Evolutionary conservation across 2,888 invertebrate genomes (phyloP), one percentile per base, ranked within the genome.

Genomic region (Limnephilus lunatus): DNA sequence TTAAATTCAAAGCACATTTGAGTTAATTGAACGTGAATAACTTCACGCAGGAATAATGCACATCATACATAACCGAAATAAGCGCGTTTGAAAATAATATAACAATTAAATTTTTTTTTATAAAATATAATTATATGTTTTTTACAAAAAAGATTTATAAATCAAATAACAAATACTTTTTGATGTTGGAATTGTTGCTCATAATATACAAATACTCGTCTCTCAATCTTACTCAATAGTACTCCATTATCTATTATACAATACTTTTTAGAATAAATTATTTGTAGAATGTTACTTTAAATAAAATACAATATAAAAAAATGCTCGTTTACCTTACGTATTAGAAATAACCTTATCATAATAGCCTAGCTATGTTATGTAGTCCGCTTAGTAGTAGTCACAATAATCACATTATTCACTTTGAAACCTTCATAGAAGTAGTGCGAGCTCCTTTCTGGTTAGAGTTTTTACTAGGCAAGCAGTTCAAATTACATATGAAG

Each of bases 401-500:
- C 44, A 86, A n/a, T 68, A 87, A 87, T 87, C 87, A 87, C 87
- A 87, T 87, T 68, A 30, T 87, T 87, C 87, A 87, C 87, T 86
- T 86, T 39, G 44, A 86, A 68, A 86, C 44, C 44, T 86, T 86
- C 86, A 30, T 11, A 39, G 44, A 44, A 83, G 68, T 68, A 83
- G 83, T 83, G 39, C 25, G 25, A 83, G 25, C 83, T 35, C 83
- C 35, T 32, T 83, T 83, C n/a, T 48, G 30, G 9, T 19, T 15
- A 86, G 48, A 25, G 44, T 39, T n/a, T 68, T 82, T 82, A 15
- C 14, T 9, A 39, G n/a, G 91, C 90, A 81, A 90, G 39, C 81
- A 39, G 86, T 90, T 87, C 92, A 86, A 31, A 19, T 86, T 92
- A 92, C 90, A 92, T 92, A 88, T 92, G 92, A 86, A 92, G 68